Evolutionary conservation across 37 sponge, comb jelly and placozoan genomes (phyloP), one percentile per base, ranked within the genome.

Genomic region (Aplysina aerophoba): DNA sequence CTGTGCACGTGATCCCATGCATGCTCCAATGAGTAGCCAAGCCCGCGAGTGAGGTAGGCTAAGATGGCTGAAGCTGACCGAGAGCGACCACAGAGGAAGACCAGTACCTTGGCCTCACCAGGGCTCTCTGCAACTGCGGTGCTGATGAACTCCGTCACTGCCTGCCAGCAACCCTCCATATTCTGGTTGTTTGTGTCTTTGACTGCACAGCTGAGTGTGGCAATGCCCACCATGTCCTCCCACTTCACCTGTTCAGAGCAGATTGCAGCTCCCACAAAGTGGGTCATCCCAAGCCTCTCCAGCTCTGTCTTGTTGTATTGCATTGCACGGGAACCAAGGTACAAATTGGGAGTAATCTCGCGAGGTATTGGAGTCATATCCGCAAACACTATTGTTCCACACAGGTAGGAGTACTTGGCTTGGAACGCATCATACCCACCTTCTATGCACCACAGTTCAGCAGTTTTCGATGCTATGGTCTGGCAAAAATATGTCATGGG

Each of bases 291-390:
- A n/a, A 93, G 63, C 36, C 79, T 83, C 1, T 15, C 24, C 50
- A 93, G 65, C 6, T 24, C 34, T 14, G 66, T 55, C 37, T 78
- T 38, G 17, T 59, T 69, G 37, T 84, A 66, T 30, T 81, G 57
- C 41, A 93, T 65, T 13, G 85, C 87, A 19, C 93, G 31, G 8
- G 87, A 86, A 1, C 93, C 93, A 39, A 93, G 34, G 53, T 84
- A 89, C 15, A 93, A 22, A 24, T 84, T 44, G 15, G 58, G 33
- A 28, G 63, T 89, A 55, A 93, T 87, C 41, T 84, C 84, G 73
- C 89, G 89, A 24, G 93, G 93, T 1, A 89, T 58, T 15, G 93
- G 93, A 35, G 59, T 73, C 87, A 93, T 84, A 27, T 82, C 84
- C 58, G 16, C 77, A 41, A 87, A 84, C 30, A 44, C 55, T 21